Conservation (phyloP, 1,140 invertebrate species). For the Drosophila ambigua region DNA sequence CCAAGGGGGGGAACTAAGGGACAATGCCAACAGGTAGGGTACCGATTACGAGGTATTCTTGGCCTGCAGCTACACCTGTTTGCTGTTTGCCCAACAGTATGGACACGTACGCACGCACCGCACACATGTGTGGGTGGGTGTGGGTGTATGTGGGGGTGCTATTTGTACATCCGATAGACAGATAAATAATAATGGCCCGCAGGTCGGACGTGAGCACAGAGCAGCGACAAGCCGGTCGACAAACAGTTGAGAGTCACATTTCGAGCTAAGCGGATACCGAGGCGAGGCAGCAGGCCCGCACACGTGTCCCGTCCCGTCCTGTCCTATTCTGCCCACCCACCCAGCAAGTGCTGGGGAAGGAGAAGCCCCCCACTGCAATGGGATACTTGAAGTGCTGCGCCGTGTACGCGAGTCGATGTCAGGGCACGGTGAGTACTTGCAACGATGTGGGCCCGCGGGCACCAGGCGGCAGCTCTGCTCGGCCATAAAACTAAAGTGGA, state of each 20-base stretch:
- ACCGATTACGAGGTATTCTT: constrained; percentile 18
- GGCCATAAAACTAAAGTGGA: constrained; percentile 15
- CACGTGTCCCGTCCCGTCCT: neutral
- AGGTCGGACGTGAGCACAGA: constrained; percentile 21
- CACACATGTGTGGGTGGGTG: neutral
- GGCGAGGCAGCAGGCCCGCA: neutral
- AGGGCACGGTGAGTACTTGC: too few species aligned
- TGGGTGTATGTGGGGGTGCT: constrained; percentile 24
- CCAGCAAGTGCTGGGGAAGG: too few species aligned
- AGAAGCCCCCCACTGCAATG: too few species aligned
- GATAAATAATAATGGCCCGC: constrained; percentile 45
- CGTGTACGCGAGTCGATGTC: too few species aligned
- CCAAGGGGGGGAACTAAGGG: too few species aligned
- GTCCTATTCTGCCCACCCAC: too few species aligned
- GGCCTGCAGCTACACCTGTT: constrained; percentile 35
- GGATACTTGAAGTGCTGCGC: too few species aligned
- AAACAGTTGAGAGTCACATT: constrained; percentile 26
- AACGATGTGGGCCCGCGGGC: too few species aligned
- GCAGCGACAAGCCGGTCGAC: constrained; percentile 1
- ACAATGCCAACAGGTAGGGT: too few species aligned
- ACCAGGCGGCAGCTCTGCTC: too few species aligned
- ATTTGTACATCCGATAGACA: constrained; percentile 50
- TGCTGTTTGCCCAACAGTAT: constrained; percentile 70
- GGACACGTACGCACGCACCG: constrained; percentile 56
- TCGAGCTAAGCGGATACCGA: constrained; percentile 12